Base-by-base conservation (phyloP, 2,888 invertebrate species). In the Drosophila kambysellisi region DNA sequence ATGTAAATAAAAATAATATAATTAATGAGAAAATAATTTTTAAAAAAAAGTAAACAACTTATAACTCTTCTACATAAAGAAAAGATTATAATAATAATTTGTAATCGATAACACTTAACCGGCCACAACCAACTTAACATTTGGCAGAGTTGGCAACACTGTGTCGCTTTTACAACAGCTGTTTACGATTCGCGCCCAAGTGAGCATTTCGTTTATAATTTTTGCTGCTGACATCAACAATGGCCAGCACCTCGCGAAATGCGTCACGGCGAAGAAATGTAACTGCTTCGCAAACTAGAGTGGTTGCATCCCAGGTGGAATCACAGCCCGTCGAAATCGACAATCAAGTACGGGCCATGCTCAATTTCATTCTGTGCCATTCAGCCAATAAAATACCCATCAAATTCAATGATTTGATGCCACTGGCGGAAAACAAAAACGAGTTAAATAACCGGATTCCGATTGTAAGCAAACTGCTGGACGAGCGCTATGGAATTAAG, bases 281-380 rank as follows among this genome's bases (percentile, higher is more conserved):
- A 29, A 4, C 52, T 0, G 17, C 32, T 20, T 51, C 74, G 9
- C 77, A 79, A 53, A 60, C 58, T 1, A 15, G 37, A 51, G 11
- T 29, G 3, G 15, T 57, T 7, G 60, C 60, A 41, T 32, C 68
- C 0, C 54, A 60, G 48, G 4, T n/a, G 25, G 51, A 53, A 41
- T 1, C 39, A 1, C 17, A 57, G 9, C 15, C 7, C 8, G 7
- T 15, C 7, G 12, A 25, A 6, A 25, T 75, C 6, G 79, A 81
- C 46, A 53, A 67, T 1, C 70, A 75, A 56, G 76, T 76, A 12
- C 71, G 70, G 3, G 56, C 57, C 2, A 50, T 85, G 6, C 12
- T 88, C 7, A 85, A 88, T 41, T 89, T 65, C 33, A 65, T 87
- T 17, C 43, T 87, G 6, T 71, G 81, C 12, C 81, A 86, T 54